These are phyloP conservation scores for Protaetia brevitarsis DNA, from an alignment of 1,140 invertebrate genomes.

Conservation along the genomic window DNA sequence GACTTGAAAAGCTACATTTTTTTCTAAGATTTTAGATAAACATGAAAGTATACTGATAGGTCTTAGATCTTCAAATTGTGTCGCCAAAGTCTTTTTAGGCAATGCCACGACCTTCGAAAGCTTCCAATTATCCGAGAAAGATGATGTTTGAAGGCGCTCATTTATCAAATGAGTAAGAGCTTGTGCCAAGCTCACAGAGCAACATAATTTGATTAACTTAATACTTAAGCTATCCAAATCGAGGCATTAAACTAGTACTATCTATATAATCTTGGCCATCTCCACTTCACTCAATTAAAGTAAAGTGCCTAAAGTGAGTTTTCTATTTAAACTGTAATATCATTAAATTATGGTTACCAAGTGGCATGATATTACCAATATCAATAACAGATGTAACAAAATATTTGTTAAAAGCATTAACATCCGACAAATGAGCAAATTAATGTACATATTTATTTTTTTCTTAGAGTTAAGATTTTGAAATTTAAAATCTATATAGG, in stretches of 20 bases:
- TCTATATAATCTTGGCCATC: background rate
- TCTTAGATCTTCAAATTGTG: background rate
- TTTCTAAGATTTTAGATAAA: background rate
- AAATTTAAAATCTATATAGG: too few relatives aligned
- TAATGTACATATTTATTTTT: too few relatives aligned
- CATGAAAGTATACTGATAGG: background rate
- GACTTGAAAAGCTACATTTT: background rate
- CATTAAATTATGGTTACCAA: too few relatives aligned
- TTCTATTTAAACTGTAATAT: too few relatives aligned
- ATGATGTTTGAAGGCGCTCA: background rate
- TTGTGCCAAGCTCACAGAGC: background rate
- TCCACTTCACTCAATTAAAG: too few relatives aligned
- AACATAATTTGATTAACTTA: background rate
- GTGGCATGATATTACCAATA: too few relatives aligned
- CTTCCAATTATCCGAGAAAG: background rate
- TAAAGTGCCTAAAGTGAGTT: too few relatives aligned
- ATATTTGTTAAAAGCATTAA: too few relatives aligned
- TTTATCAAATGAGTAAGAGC: slow-evolving; percentile 1
- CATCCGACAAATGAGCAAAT: too few relatives aligned
- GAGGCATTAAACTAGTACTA: background rate
- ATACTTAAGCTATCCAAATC: too few relatives aligned
- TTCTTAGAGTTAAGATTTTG: too few relatives aligned
- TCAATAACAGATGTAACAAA: too few relatives aligned
- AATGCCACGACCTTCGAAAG: background rate
- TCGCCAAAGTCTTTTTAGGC: background rate